Evolutionary conservation across 1,140 invertebrate genomes (phyloP), one percentile per base, ranked within the genome.

Genomic region (Helicorthomorpha holstii): DNA sequence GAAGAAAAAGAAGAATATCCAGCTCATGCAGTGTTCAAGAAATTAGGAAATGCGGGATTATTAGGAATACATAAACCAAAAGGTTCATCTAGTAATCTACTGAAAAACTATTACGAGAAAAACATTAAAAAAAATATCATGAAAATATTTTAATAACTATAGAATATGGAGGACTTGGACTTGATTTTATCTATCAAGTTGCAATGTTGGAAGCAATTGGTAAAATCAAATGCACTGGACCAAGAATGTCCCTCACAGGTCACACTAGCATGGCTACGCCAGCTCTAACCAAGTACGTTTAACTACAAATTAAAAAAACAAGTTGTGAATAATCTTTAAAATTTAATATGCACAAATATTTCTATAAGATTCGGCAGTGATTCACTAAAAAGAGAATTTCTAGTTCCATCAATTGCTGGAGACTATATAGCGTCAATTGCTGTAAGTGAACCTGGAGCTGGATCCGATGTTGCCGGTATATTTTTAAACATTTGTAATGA

Each of bases 131-230:
- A 2, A 52, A 29, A 7, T 21, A 50, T 1, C 26, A 24, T 42
- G n/a, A 1, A n/a, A 34, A 53, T 48, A 50, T 51, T 52, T 56
- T 27, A 48, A 22, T 25, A 29, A 52, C 62, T 64, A 51, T 54
- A 75, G 76, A 75, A 56, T 78, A 75, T 67, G 75, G 75, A 27
- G 76, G 77, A 3, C 57, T 74, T 12, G 77, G 73, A 3, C 59
- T 79, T 41, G 74, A 76, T 59, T 79, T 72, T 59, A 69, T 70
- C 14, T 79, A 74, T 61, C 67, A 66, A 50, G 59, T 75, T 3
- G 76, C 76, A 10, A 60, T 75, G 26, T 63, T 73, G 23, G 77
- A 79, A 63, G 72, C 73, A 57, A 53, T 78, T 27, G 74, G 75
- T 22, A 59, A 59, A 27, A 70, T 76, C 43, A 69, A 72, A 53